A percentile compares a stretch with the other conserved stretches of the same genome.
phyloP scores from a whole-genome alignment of 2,797 vertebrate species.

The Phrynocephalus guinanensis region DNA sequence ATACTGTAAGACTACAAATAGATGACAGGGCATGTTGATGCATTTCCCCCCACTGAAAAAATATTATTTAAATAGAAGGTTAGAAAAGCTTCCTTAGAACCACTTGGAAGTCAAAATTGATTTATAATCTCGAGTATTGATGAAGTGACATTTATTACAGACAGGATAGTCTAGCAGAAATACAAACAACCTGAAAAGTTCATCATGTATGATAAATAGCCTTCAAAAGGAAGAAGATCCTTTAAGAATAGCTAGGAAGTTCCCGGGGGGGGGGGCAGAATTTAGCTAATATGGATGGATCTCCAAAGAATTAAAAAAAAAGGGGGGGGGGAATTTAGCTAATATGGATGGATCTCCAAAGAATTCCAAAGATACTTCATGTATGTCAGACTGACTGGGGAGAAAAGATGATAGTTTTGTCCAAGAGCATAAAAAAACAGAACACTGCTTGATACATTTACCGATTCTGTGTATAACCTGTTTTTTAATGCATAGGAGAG shows the following conservation, averaged over 20 bases:
- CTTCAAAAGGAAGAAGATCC: neutral
- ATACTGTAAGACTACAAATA: slow-evolving; percentile 1
- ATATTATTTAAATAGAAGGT: slow-evolving; percentile 3
- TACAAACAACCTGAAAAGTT: neutral
- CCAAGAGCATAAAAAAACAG: neutral
- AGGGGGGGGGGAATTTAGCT: too few relatives aligned
- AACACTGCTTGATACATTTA: too few relatives aligned
- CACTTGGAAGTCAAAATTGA: slow-evolving; percentile 4
- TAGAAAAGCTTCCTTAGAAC: neutral
- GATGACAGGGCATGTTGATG: neutral
- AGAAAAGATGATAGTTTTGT: neutral
- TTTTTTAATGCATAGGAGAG: too few relatives aligned
- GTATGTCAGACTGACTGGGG: neutral
- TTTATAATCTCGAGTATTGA: slow-evolving; percentile 10
- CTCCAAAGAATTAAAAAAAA: neutral
- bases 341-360: too few relatives aligned
- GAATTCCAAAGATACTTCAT: too few relatives aligned
- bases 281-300: too few relatives aligned
- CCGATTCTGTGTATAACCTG: too few relatives aligned
- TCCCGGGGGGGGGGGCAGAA: too few relatives aligned
- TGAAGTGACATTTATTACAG: slow-evolving; percentile 1
- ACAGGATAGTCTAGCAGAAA: neutral
- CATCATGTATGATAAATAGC: neutral
- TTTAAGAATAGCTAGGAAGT: too few relatives aligned
- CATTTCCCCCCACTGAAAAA: neutral